These are phyloP conservation scores for Folsomia candida DNA, from an alignment of 2,888 invertebrate species.

Conservation along the genomic window DNA sequence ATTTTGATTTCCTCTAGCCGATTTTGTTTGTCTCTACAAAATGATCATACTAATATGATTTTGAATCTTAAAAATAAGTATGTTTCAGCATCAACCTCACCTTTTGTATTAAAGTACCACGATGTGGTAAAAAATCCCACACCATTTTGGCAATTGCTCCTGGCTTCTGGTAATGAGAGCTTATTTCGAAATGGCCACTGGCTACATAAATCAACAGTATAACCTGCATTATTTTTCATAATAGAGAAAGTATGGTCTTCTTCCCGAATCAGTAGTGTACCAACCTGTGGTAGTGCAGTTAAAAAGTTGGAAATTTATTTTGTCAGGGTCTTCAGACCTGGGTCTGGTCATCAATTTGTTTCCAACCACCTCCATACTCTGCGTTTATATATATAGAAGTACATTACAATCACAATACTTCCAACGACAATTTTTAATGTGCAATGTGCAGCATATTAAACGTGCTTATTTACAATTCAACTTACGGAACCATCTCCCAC, in stretches of 20 bases:
- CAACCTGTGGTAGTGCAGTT: neutral
- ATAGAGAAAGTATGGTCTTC: neutral
- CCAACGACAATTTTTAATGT: neutral
- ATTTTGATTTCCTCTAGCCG: neutral
- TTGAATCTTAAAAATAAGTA: no score
- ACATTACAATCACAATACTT: neutral
- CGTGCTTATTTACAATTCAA: no score
- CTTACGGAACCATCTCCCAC: neutral
- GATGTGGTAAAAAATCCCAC: constrained; percentile 6
- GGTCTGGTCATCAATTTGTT: neutral
- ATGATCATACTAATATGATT: neutral
- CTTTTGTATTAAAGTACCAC: neutral
- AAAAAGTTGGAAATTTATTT: neutral
- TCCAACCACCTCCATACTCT: neutral
- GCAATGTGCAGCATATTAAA: no score
- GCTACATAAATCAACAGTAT: neutral
- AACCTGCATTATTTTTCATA: neutral
- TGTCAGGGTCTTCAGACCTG: neutral
- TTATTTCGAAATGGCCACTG: neutral
- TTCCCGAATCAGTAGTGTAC: neutral
- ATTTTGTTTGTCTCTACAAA: neutral
- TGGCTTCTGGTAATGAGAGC: neutral
- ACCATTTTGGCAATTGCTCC: neutral
- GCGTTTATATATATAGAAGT: no score
- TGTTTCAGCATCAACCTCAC: no score